Conservation (phyloP, 2,797 vertebrate species). For the Tokudaia tokunoshimensis region DNA sequence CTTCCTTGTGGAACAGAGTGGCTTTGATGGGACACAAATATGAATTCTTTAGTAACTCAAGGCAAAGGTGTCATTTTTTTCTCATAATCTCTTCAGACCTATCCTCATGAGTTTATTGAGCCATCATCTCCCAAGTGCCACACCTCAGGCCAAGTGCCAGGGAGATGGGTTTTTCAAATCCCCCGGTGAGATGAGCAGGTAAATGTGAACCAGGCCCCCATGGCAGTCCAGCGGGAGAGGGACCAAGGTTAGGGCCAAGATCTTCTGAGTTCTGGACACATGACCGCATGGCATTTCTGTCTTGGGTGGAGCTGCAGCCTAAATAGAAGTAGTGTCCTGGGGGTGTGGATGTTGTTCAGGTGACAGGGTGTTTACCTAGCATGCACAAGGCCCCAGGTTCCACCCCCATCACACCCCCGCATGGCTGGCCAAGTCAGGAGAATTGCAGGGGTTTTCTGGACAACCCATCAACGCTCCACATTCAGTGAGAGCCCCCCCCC, state of each 20-base stretch:
- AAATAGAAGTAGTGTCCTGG: background rate
- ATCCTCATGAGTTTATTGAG: constrained; percentile 48
- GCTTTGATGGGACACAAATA: constrained; percentile 66
- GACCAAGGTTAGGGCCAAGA: background rate
- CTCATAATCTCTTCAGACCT: constrained; percentile 48
- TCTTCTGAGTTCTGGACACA: background rate
- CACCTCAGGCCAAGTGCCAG: constrained; percentile 13
- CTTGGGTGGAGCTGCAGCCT: background rate
- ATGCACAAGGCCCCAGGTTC: background rate
- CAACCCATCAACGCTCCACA: no score
- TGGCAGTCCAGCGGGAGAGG: background rate
- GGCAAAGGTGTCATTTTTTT: constrained; percentile 52
- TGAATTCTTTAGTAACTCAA: constrained; percentile 70
- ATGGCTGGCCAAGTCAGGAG: background rate
- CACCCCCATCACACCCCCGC: background rate
- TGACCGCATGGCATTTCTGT: background rate
- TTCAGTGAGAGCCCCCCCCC: background rate
- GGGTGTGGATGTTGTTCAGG: background rate
- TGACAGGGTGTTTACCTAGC: background rate
- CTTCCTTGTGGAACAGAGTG: constrained; percentile 61
- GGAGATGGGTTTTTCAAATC: constrained; percentile 35
- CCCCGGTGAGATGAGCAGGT: background rate
- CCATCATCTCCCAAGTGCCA: constrained; percentile 47
- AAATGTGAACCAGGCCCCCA: background rate
- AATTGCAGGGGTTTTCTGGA: background rate